Conservation (phyloP, 1,140 invertebrate species). For the Anastrepha obliqua region DNA sequence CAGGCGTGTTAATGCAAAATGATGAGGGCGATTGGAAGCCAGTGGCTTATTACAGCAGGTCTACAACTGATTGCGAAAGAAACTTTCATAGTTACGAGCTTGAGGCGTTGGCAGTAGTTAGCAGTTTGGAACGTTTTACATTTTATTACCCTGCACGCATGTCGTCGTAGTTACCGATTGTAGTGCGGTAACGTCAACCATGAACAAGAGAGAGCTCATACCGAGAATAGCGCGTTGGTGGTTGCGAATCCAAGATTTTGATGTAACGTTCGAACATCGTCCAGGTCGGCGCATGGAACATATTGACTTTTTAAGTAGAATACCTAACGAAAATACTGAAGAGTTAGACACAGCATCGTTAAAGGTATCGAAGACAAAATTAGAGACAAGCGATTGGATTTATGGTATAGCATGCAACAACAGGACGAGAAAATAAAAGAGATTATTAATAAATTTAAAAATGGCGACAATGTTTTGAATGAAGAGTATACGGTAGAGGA, state of each 20-base stretch:
- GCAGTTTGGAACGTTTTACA: not conserved
- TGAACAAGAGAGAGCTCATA: slow-evolving; percentile 60
- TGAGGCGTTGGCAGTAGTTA: slow-evolving; percentile 44
- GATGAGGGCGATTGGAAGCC: slow-evolving; percentile 57
- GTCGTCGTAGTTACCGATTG: slow-evolving; percentile 72
- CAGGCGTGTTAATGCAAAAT: slow-evolving; percentile 64
- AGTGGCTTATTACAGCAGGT: slow-evolving; percentile 58
- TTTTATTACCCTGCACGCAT: slow-evolving; percentile 68
- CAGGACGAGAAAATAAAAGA: not conserved
- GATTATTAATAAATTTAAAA: not conserved
- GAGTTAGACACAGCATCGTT: not conserved
- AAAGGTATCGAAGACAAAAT: not conserved
- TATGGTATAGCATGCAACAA: not conserved
- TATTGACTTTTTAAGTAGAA: not conserved
- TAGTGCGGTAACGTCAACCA: slow-evolving; percentile 66
- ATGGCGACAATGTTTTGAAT: not conserved
- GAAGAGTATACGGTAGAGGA: not conserved
- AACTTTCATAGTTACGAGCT: slow-evolving; percentile 70
- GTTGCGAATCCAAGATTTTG: not conserved
- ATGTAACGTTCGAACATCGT: not conserved
- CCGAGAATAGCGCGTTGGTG: slow-evolving; percentile 14
- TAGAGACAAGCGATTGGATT: not conserved
- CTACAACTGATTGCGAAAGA: slow-evolving; percentile 60
- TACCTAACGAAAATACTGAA: not conserved
- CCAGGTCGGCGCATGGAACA: not conserved